phyloP scores from a whole-genome alignment of 2,113 vertebrate genomes.

The Dasyprocta punctata region DNA sequence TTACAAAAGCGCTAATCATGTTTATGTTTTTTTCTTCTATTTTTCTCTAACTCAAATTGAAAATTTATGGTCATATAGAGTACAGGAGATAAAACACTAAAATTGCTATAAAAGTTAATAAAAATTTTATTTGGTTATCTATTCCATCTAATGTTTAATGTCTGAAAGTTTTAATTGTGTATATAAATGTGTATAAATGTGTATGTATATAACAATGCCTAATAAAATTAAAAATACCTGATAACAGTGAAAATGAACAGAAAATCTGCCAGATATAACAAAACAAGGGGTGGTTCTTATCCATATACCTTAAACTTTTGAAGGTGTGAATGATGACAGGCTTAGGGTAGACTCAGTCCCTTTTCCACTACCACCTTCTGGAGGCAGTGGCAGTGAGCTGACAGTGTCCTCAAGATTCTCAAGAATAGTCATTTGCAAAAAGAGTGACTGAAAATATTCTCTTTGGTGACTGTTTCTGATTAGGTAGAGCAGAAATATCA shows the following conservation, averaged over 20 bases:
- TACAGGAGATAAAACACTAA: neutral
- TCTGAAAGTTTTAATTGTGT: neutral
- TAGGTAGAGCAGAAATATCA: neutral
- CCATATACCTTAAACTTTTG: neutral
- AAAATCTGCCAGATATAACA: neutral
- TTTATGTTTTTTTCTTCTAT: neutral
- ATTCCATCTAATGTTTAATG: neutral
- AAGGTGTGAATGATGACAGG: neutral
- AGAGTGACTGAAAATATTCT: neutral
- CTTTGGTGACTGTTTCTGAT: neutral
- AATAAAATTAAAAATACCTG: neutral
- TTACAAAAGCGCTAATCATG: neutral
- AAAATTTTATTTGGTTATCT: neutral
- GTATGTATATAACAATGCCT: neutral
- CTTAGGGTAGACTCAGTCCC: neutral
- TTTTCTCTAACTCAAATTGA: neutral
- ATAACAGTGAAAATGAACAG: neutral
- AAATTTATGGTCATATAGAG: neutral
- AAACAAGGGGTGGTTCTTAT: neutral
- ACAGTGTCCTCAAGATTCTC: neutral
- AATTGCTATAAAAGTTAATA: neutral
- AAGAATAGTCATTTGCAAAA: neutral
- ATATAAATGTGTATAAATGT: neutral
- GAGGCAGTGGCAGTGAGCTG: neutral
- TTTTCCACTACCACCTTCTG: neutral